A percentile compares a stretch with the other conserved stretches of the same genome.
Evolutionary conservation across 2,113 vertebrate species (phyloP).

Genomic region (Arvicanthis niloticus): DNA sequence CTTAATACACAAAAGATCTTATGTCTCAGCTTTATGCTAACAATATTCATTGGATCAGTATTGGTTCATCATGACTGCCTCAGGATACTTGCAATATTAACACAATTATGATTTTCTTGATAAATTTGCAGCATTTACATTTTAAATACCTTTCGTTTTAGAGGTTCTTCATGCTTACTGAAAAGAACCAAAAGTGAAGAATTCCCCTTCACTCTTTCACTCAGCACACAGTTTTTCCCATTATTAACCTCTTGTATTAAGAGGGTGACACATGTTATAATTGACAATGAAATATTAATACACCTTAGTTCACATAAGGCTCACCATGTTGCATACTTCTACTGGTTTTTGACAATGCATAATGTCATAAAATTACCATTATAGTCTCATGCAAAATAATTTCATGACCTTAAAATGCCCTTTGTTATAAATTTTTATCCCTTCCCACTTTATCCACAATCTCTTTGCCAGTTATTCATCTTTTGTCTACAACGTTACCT

Average conservation of each 20-base stretch:
- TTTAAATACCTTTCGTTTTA: background rate
- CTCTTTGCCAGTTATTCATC: background rate
- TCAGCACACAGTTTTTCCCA: background rate
- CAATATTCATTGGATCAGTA: background rate
- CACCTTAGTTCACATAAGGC: background rate
- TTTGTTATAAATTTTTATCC: background rate
- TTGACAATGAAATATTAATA: background rate
- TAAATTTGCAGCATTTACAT: background rate
- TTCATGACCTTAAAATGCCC: background rate
- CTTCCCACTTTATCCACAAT: background rate
- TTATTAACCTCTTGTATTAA: background rate
- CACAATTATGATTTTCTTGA: background rate
- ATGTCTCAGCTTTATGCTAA: background rate
- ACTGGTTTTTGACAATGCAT: background rate
- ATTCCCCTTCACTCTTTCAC: background rate
- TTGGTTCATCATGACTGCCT: too few relatives aligned
- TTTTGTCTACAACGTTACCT: background rate
- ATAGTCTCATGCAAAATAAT: background rate
- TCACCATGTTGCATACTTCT: background rate
- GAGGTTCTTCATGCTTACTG: background rate
- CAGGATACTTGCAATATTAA: background rate
- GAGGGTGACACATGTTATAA: background rate
- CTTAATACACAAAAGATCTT: background rate
- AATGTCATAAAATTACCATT: background rate
- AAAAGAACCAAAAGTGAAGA: background rate